A percentile compares a stretch with the other conserved stretches of the same genome.
Conservation (phyloP, 2,888 invertebrate genomes). For the Leptinotarsa rubiginosa region DNA sequence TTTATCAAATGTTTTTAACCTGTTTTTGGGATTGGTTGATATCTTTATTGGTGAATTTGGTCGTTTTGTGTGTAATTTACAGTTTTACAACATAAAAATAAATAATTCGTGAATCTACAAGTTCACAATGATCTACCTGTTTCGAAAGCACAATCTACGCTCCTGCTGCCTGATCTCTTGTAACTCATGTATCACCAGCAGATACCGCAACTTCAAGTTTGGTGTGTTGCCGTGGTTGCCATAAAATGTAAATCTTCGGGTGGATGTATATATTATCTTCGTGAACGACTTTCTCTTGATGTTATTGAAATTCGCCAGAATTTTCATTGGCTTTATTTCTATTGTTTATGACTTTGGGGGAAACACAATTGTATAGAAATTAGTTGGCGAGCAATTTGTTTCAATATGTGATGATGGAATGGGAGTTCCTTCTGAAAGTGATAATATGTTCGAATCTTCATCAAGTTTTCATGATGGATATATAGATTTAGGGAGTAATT, state of each 20-base stretch:
- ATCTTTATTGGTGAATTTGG: too few species aligned
- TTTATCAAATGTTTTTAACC: too few species aligned
- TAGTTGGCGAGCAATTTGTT: neutral
- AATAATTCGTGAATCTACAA: too few species aligned
- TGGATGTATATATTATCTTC: conserved; percentile 34
- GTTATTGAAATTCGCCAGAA: conserved; percentile 14
- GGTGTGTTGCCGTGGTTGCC: conserved; percentile 36
- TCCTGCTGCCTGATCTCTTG: conserved; percentile 25
- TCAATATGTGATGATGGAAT: neutral
- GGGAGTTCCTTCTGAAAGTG: too few species aligned
- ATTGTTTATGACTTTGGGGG: neutral
- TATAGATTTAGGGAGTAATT: too few species aligned
- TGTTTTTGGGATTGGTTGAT: too few species aligned
- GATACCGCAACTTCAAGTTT: conserved; percentile 32
- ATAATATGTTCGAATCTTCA: too few species aligned
- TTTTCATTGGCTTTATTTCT: conserved; percentile 13
- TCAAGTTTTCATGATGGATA: too few species aligned
- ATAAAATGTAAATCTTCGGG: conserved; percentile 37
- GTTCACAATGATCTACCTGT: too few species aligned
- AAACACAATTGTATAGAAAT: neutral
- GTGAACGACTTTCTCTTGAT: conserved; percentile 17
- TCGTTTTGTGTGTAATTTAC: too few species aligned
- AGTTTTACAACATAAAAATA: too few species aligned
- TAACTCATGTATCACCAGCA: conserved; percentile 38
- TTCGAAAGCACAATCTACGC: neutral